Evolutionary conservation across 2,797 vertebrate species (phyloP).

Genomic region (Odontamblyopus rebecca): DNA sequence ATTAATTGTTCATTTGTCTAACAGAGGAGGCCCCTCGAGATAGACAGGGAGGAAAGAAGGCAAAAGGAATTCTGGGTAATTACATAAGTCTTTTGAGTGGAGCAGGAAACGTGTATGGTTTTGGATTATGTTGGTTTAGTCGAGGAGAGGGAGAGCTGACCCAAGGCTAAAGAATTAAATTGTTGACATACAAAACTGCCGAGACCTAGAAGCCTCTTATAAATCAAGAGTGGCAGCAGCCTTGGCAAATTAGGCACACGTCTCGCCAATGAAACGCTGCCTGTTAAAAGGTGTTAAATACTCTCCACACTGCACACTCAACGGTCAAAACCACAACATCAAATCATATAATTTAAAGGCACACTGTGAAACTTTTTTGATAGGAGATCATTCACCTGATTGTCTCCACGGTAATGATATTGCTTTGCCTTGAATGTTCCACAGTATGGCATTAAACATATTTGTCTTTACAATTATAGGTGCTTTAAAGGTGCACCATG

Average conservation of each 20-base stretch:
- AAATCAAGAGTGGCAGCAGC: slow-evolving; percentile 46
- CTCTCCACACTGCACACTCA: not conserved
- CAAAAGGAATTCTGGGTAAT: slow-evolving; percentile 63
- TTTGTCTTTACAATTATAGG: too few species aligned
- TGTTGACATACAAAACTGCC: slow-evolving; percentile 52
- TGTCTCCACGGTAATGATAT: too few species aligned
- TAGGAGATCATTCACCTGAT: too few species aligned
- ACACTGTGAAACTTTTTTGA: too few species aligned
- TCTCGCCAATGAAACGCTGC: slow-evolving; percentile 32
- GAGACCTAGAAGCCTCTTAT: slow-evolving; percentile 27
- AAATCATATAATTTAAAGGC: not conserved
- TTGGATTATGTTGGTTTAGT: slow-evolving; percentile 60
- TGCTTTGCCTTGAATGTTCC: too few species aligned
- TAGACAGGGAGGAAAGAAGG: slow-evolving; percentile 35
- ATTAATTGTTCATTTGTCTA: slow-evolving; percentile 77
- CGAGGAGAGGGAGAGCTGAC: slow-evolving; percentile 40
- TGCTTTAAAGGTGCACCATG: too few species aligned
- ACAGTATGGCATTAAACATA: too few species aligned
- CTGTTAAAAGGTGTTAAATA: slow-evolving; percentile 4
- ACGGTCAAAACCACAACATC: not conserved
- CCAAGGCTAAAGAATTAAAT: slow-evolving; percentile 53
- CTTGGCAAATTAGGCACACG: slow-evolving; percentile 22
- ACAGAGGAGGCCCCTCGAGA: slow-evolving; percentile 70
- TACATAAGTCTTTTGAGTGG: slow-evolving; percentile 66
- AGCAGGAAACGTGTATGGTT: slow-evolving; percentile 44